These are phyloP conservation scores for human DNA, from an alignment of 2,113 vertebrate species.

Conservation along the genomic window DNA sequence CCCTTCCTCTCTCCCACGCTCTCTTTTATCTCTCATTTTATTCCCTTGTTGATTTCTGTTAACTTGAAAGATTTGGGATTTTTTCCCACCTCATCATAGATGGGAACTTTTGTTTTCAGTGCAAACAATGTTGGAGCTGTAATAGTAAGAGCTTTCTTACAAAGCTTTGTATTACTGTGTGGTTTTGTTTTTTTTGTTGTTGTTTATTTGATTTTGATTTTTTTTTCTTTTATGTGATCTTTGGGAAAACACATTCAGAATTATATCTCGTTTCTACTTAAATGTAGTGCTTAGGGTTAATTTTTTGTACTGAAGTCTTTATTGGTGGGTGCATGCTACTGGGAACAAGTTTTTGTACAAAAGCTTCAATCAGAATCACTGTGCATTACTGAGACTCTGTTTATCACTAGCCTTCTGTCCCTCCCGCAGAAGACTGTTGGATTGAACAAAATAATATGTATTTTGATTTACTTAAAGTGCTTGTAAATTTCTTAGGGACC, in stretches of 20 bases:
- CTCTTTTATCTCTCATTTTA: conserved; percentile 46
- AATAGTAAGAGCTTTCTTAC: conserved; percentile 93
- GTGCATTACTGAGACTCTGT: conserved; percentile 90
- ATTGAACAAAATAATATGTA: conserved; percentile 93
- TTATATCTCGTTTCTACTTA: conserved; percentile 90
- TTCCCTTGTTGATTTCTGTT: conserved; percentile 87
- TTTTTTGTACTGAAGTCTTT: conserved; percentile 92
- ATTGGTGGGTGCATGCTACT: conserved; percentile 95
- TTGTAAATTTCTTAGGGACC: conserved; percentile 98
- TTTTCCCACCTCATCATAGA: conserved; percentile 85
- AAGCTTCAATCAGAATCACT: conserved; percentile 91
- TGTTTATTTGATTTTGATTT: conserved; percentile 60
- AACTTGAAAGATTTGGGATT: conserved; percentile 89
- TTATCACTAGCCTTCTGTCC: conserved; percentile 91
- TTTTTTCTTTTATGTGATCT: conserved; percentile 84
- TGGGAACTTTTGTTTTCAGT: conserved; percentile 90
- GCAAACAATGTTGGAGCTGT: conserved; percentile 90
- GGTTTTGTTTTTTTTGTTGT: conserved; percentile 69
- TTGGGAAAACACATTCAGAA: conserved; percentile 87
- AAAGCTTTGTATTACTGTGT: conserved; percentile 93
- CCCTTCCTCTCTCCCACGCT: conserved; percentile 64
- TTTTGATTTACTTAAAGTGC: conserved; percentile 96
- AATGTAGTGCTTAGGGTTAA: conserved; percentile 88
- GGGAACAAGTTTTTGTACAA: conserved; percentile 92
- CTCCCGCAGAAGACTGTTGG: conserved; percentile 90